Conservation (phyloP, 1,140 invertebrate genomes). For the Rhopalosiphum maidis region DNA sequence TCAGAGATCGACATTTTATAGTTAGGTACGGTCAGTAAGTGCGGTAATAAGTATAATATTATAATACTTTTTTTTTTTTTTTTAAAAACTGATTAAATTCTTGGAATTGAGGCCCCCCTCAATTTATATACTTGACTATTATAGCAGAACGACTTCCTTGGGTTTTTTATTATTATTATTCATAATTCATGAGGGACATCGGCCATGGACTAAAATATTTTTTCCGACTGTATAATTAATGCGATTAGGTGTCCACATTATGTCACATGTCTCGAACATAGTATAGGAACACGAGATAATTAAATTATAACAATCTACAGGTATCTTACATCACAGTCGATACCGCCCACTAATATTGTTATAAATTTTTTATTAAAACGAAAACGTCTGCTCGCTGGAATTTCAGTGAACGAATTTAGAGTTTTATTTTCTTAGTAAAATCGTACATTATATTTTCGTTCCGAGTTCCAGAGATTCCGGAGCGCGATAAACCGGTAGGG, state of each 20-base stretch:
- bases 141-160: neutral
- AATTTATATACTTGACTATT: neutral
- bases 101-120: too few relatives aligned
- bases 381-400: neutral
- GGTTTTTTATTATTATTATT: neutral
- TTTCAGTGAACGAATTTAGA: neutral
- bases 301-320: neutral
- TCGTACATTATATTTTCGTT: neutral
- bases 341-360: neutral
- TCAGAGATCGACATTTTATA: neutral
- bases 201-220: neutral
- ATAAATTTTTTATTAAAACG: neutral
- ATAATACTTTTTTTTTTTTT: too few relatives aligned
- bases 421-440: constrained; percentile 11
- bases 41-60: too few relatives aligned
- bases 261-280: neutral
- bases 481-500: constrained; percentile 46
- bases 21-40: neutral
- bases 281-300: neutral
- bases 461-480: constrained; percentile 43
- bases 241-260: neutral
- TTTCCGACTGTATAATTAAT: neutral
- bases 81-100: neutral
- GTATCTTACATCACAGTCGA: neutral
- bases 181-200: neutral